phyloP scores from a whole-genome alignment of 2,888 invertebrate genomes.

The Philhelius pedissequus region DNA sequence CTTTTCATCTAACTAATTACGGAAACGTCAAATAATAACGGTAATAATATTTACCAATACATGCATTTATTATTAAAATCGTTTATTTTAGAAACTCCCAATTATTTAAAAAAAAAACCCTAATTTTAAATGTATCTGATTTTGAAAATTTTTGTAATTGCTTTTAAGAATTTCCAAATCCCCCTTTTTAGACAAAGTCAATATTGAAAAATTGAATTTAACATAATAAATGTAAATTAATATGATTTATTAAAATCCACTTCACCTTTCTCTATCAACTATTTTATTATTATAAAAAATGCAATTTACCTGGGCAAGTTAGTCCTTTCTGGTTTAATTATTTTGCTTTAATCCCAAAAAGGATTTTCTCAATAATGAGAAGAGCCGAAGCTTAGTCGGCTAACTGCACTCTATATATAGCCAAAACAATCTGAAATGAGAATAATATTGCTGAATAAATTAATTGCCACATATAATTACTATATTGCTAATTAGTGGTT shows the following conservation, averaged over 20 bases:
- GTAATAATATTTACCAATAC: no score
- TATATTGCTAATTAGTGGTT: constrained; percentile 59
- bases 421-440: constrained; percentile 54
- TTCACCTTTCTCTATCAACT: neutral
- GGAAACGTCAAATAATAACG: no score
- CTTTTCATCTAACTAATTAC: no score
- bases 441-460: constrained; percentile 60
- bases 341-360: constrained; percentile 39
- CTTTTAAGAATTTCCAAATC: no score
- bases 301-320: constrained; percentile 52
- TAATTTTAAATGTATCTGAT: no score
- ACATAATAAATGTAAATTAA: neutral
- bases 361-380: constrained; percentile 30
- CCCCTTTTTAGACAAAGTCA: no score
- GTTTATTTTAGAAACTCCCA: no score
- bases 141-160: no score
- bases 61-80: no score
- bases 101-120: no score
- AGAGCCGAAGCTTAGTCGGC: neutral
- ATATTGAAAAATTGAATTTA: neutral
- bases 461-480: constrained; percentile 55
- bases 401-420: neutral
- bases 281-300: neutral
- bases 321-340: constrained; percentile 52
- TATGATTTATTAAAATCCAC: neutral